Evolutionary conservation across 1,140 invertebrate species (phyloP).

Genomic region (Anagrus nilaparvatae): DNA sequence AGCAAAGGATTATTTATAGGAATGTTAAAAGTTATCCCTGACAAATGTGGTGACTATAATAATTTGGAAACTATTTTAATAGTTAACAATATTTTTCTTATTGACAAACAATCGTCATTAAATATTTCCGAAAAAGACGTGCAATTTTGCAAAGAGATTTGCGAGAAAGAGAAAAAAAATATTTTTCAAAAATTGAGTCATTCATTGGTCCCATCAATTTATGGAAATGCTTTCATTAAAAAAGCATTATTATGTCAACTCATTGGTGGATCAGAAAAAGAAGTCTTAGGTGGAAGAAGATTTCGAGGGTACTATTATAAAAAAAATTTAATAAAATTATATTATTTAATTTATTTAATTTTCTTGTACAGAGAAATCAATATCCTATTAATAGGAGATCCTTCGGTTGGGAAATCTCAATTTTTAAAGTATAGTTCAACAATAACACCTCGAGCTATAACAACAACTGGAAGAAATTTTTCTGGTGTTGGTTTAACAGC

Average conservation of each 20-base stretch:
- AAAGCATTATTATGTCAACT: constrained; percentile 92
- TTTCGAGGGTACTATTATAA: constrained; percentile 67
- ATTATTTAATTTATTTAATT: constrained; percentile 2
- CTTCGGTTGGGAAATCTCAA: constrained; percentile 98
- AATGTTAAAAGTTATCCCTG: constrained; percentile 86
- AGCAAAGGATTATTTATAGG: constrained; percentile 93
- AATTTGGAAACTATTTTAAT: constrained; percentile 92
- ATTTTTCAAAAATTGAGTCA: constrained; percentile 85
- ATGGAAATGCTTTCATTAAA: constrained; percentile 95
- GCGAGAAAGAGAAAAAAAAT: constrained; percentile 62
- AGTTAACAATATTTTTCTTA: constrained; percentile 81
- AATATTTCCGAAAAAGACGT: constrained; percentile 83
- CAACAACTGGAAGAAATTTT: constrained; percentile 92
- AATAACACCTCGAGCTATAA: constrained; percentile 89
- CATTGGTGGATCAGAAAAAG: constrained; percentile 92
- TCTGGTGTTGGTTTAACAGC: constrained; percentile 98
- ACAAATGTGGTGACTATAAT: constrained; percentile 88
- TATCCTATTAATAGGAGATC: constrained; percentile 94
- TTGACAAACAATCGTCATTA: constrained; percentile 83
- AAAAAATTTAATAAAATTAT: too few relatives aligned
- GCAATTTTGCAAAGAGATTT: constrained; percentile 79
- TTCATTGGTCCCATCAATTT: constrained; percentile 95
- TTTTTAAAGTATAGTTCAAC: constrained; percentile 87
- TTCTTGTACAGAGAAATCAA: constrained; percentile 76
- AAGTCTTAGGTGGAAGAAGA: constrained; percentile 89